Conservation (phyloP, 2,888 invertebrate genomes). For the Hesperia comma region DNA sequence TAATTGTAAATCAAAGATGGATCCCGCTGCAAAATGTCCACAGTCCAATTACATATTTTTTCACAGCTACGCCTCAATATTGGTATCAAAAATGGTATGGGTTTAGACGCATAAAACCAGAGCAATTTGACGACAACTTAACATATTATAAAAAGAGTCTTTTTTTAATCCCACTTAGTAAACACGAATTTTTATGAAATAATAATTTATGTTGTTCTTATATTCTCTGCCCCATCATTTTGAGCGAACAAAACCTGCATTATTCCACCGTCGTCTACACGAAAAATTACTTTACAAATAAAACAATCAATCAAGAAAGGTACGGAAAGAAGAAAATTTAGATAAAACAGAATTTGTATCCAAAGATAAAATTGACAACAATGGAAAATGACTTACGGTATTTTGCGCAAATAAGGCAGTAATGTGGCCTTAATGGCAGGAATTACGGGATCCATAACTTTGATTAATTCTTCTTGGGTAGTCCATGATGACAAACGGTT, state of each 20-base stretch:
- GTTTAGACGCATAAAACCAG: no score
- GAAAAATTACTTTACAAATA: constrained; percentile 2
- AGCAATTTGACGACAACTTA: no score
- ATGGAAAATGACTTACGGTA: constrained; percentile 20
- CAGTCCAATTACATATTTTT: no score
- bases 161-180: no score
- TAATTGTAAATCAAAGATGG: no score
- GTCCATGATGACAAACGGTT: constrained; percentile 10
- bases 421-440: constrained; percentile 24
- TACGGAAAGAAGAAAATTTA: constrained; percentile 15
- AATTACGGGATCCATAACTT: constrained; percentile 26
- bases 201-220: no score
- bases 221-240: neutral
- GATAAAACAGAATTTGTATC: constrained; percentile 22
- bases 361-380: constrained; percentile 29
- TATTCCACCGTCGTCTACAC: neutral
- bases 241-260: neutral
- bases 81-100: no score
- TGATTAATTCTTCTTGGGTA: constrained; percentile 20
- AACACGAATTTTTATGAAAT: no score
- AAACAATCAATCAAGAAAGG: constrained; percentile 19
- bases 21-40: no score
- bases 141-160: no score
- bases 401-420: constrained; percentile 22
- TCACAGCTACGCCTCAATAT: no score